Evolutionary conservation across 2,888 invertebrate genomes (phyloP).

Genomic region (Calliopum simillimum): DNA sequence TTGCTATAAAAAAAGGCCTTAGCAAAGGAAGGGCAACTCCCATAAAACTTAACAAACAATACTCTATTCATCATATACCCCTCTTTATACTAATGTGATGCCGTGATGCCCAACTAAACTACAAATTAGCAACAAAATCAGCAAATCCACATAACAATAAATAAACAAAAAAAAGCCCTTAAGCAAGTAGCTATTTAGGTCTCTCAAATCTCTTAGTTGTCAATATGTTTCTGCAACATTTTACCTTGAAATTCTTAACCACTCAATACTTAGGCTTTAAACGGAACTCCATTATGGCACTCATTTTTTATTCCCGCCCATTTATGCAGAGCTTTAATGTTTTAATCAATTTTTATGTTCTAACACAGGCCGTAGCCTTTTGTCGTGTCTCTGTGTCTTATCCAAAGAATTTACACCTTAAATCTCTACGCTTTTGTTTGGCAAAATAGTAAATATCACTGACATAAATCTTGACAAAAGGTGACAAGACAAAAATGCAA

Average conservation of each 20-base stretch:
- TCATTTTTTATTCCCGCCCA: not conserved
- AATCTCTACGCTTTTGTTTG: constrained; percentile 4
- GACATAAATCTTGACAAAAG: constrained; percentile 30
- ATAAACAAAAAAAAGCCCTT: too few species aligned
- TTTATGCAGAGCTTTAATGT: not conserved
- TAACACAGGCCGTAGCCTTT: not conserved
- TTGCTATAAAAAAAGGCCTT: not conserved
- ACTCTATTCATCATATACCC: too few species aligned
- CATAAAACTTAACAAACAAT: too few species aligned
- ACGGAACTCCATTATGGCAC: not conserved
- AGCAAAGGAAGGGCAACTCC: not conserved
- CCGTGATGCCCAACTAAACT: too few species aligned
- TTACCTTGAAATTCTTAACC: not conserved
- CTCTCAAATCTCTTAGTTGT: not conserved
- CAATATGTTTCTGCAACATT: not conserved
- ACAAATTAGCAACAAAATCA: too few species aligned
- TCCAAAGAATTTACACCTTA: too few species aligned
- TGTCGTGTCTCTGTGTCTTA: too few species aligned
- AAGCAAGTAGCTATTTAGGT: not conserved
- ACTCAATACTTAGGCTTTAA: not conserved
- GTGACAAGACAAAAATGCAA: not conserved
- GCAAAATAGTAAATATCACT: constrained; percentile 18
- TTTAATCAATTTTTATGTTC: constrained; percentile 28
- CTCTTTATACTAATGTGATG: too few species aligned
- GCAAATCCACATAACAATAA: too few species aligned